Conservation (phyloP, 2,888 invertebrate species). For the Frankliniella fusca region DNA sequence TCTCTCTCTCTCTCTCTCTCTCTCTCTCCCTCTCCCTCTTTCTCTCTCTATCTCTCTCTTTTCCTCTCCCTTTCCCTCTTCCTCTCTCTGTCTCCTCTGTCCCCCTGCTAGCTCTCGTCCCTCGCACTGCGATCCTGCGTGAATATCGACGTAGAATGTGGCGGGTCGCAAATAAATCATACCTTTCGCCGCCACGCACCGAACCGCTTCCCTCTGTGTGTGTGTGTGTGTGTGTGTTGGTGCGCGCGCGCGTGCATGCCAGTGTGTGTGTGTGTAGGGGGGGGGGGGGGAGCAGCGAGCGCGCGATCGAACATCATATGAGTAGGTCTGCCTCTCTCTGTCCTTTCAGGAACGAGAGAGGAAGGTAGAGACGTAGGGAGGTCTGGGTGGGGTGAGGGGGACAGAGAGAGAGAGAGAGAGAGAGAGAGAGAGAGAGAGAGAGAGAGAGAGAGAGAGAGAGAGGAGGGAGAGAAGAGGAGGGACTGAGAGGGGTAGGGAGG, state of each 20-base stretch:
- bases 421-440: not conserved
- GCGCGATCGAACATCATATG: not conserved
- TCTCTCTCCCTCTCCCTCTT: constrained; percentile 34
- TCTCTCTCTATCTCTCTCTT: constrained; percentile 30
- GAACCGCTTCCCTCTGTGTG: not conserved
- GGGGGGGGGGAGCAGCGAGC: not conserved
- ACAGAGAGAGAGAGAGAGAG: not conserved
- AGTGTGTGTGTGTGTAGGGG: constrained; percentile 4
- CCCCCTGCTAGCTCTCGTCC: not conserved
- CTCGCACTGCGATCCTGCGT: not conserved
- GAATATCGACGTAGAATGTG: constrained; percentile 5
- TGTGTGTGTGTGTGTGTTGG: not conserved
- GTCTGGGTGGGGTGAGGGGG: not conserved
- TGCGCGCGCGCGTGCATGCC: not conserved
- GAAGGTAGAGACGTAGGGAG: not conserved
- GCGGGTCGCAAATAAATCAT: constrained; percentile 7
- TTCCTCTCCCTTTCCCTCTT: constrained; percentile 16
- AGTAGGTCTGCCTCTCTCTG: not conserved
- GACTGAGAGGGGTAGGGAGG: not conserved
- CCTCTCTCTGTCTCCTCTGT: constrained; percentile 21
- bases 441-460: not conserved
- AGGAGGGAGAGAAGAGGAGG: not conserved
- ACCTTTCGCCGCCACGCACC: constrained; percentile 4
- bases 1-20: constrained; percentile 32
- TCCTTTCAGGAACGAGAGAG: not conserved